These are phyloP conservation scores for Frankliniella fusca DNA, from an alignment of 2,888 invertebrate species.

Conservation along the genomic window DNA sequence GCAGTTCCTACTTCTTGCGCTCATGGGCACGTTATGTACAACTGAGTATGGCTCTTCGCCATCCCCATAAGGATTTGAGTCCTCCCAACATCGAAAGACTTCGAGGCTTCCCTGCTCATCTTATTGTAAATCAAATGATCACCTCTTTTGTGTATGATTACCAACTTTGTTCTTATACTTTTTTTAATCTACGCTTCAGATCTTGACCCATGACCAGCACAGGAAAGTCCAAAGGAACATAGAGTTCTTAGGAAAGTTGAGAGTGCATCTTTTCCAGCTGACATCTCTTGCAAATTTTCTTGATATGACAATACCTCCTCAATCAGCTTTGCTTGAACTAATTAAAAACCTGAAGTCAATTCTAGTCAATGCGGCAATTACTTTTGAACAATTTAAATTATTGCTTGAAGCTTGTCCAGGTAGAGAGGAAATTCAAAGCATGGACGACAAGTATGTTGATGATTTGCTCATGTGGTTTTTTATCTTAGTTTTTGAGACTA, in stretches of 20 bases:
- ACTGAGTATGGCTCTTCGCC: constrained; percentile 58
- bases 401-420: constrained; percentile 62
- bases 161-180: background rate
- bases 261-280: background rate
- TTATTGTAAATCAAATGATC: constrained; percentile 54
- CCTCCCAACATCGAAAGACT: constrained; percentile 76
- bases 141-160: too few species aligned
- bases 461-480: background rate
- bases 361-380: constrained; percentile 49
- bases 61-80: constrained; percentile 74
- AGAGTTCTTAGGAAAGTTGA: background rate
- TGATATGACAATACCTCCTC: constrained; percentile 31
- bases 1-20: constrained; percentile 69
- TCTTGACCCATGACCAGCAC: background rate
- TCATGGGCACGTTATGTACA: constrained; percentile 65
- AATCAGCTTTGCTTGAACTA: constrained; percentile 30
- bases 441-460: background rate
- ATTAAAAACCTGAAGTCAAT: background rate
- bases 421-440: constrained; percentile 41
- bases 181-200: background rate
- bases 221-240: background rate
- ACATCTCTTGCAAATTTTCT: constrained; percentile 17
- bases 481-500: background rate
- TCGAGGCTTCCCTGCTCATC: constrained; percentile 76
- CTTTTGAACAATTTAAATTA: constrained; percentile 63